Percentiles rank a stretch among this genome's conserved stretches.
Conservation (phyloP, 2,797 vertebrate species). For the Sebastes minor region DNA sequence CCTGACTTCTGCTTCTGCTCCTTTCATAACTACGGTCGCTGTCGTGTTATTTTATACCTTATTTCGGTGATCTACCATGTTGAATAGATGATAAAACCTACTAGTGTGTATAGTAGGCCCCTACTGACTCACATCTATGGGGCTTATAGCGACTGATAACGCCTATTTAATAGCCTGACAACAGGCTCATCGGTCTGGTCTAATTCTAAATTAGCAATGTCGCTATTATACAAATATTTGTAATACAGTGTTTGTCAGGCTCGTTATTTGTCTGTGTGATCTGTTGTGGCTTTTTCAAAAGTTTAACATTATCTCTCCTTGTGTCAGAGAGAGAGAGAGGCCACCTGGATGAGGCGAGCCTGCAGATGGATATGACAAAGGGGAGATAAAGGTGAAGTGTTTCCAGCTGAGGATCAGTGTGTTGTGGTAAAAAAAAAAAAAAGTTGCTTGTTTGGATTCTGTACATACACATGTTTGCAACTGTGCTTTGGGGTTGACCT, state of each 20-base stretch:
- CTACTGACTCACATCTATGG: no score
- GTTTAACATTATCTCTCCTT: slow-evolving; percentile 32
- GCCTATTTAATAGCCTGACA: no score
- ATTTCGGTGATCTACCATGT: no score
- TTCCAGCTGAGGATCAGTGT: slow-evolving; percentile 59
- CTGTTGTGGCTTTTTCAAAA: slow-evolving; percentile 12
- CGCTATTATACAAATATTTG: not conserved
- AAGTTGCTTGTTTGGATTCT: slow-evolving; percentile 58
- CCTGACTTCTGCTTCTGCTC: no score
- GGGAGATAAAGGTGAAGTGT: slow-evolving; percentile 48
- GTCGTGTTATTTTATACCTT: no score
- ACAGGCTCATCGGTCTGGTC: not conserved
- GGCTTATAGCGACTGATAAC: no score
- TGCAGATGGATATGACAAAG: slow-evolving; percentile 56
- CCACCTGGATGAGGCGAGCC: slow-evolving; percentile 75
- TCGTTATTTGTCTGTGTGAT: not conserved
- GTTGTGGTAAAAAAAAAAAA: slow-evolving; percentile 32
- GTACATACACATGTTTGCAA: slow-evolving; percentile 61
- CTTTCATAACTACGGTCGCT: no score
- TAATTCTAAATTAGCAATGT: not conserved
- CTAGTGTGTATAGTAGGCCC: no score
- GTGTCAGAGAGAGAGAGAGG: slow-evolving; percentile 41
- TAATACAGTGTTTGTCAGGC: not conserved
- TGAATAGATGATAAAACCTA: no score
- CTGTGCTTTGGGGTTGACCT: slow-evolving; percentile 70